Conservation (phyloP, 2,113 vertebrate genomes). For the Acrocephalus arundinaceus region DNA sequence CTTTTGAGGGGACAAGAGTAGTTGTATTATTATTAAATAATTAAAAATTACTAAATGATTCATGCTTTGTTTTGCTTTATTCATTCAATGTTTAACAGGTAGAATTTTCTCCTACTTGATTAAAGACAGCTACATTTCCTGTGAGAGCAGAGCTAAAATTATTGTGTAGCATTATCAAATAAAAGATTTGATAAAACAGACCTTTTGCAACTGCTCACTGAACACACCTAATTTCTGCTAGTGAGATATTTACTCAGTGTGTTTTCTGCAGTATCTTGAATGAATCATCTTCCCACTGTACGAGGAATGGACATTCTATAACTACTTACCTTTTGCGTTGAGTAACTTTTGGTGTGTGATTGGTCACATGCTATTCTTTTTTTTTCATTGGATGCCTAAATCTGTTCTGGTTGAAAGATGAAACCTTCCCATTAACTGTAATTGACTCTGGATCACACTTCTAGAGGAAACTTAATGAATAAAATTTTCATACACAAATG, state of each 20-base stretch:
- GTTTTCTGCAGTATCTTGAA: neutral
- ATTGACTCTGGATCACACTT: neutral
- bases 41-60: conserved; percentile 51
- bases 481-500: neutral
- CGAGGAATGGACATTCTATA: neutral
- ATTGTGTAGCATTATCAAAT: neutral
- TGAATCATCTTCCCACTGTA: neutral
- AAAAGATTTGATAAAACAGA: neutral
- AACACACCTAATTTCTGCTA: neutral
- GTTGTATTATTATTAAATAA: conserved; percentile 52
- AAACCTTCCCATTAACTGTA: neutral
- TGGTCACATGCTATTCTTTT: neutral
- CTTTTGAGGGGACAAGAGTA: neutral
- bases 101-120: conserved; percentile 23
- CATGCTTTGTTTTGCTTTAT: conserved; percentile 33
- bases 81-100: conserved; percentile 11
- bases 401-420: neutral
- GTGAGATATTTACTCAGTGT: neutral
- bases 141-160: neutral
- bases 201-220: neutral
- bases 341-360: neutral
- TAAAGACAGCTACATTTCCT: neutral
- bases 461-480: neutral
- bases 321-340: neutral
- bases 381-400: neutral